Evolutionary conservation across 2,113 vertebrate genomes (phyloP), one percentile per base, ranked within the genome.

Genomic region (Corydoras maculifer): DNA sequence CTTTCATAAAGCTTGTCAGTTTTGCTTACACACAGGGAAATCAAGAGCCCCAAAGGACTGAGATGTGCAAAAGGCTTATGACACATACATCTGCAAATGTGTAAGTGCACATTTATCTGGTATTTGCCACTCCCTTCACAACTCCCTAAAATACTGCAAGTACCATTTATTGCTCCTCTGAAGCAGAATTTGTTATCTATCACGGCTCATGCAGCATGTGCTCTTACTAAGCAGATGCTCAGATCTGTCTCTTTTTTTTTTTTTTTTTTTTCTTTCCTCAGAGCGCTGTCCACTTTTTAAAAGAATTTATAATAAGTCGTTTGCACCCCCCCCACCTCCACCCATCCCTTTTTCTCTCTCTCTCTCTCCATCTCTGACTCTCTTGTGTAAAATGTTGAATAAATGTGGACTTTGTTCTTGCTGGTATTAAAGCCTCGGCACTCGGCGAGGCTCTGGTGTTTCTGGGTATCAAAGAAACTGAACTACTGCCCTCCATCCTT

Each of bases 1-100:
- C 87, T 90, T 91, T 91, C 82, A 91, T 88, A 89, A 89, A 88
- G 85, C 79, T 87, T 89, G 88, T 91, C 88, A 89, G 87, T 89
- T 91, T 89, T 90, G 89, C 88, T 91, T 90, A 88, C 86, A 88
- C 84, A 84, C 81, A 88, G 80, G 82, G 83, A 86, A 85, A 79
- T 81, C 74, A 70, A 84, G 73, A 73, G 84, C 83, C 87, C 83
- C 87, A 81, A 75, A 87, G 86, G 85, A 85, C 75, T 12, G 68
- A 76, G 78, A 85, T 80, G 82, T 88, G 87, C 84, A 88, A 87
- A 88, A 87, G 81, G 81, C 82, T 80, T 80, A 77, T 57, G 76
- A 79, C 58, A 55, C 64, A 73, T 73, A 57, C 63, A 68, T 31
- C 72, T 66, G 58, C 59, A 75, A 80, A 69, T 71, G 69, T 75